Evolutionary conservation across 2,888 invertebrate genomes (phyloP).

Genomic region (Platerodrilus igneus): DNA sequence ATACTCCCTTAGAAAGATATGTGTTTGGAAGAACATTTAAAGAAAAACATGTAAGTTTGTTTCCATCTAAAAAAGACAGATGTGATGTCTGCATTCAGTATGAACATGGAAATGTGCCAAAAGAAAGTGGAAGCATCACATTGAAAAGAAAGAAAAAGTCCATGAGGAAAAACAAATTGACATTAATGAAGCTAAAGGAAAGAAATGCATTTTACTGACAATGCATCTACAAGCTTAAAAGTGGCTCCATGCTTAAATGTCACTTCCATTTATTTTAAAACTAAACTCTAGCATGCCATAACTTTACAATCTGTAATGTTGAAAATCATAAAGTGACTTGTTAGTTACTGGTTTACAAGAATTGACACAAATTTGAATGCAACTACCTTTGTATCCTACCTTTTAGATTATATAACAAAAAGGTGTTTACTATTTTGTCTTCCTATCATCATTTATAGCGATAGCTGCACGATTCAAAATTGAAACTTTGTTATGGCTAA

Average conservation of each 20-base stretch:
- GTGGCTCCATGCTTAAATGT: conserved; percentile 11
- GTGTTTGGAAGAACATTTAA: neutral
- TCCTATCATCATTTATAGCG: conserved; percentile 13
- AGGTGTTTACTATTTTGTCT: conserved; percentile 17
- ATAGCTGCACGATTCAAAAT: conserved; percentile 8
- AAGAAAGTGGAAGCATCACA: conserved; percentile 16
- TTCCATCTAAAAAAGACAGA: conserved; percentile 18
- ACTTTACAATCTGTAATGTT: conserved; percentile 24
- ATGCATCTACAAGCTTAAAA: conserved; percentile 23
- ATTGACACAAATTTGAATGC: conserved; percentile 21
- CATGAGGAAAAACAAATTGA: conserved; percentile 9
- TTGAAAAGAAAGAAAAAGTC: conserved; percentile 14
- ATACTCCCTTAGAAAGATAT: neutral
- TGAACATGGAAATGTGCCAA: conserved; percentile 14
- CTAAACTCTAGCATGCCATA: conserved; percentile 22
- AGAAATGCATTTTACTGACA: conserved; percentile 13
- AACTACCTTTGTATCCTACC: conserved; percentile 25
- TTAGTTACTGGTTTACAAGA: conserved; percentile 28
- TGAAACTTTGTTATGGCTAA: neutral
- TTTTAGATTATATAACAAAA: conserved; percentile 25
- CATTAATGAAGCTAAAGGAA: conserved; percentile 4
- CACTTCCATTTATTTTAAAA: conserved; percentile 16
- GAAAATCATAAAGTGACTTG: conserved; percentile 15
- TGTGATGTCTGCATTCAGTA: conserved; percentile 16
- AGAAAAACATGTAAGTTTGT: conserved; percentile 13